Percentiles rank a stretch among this genome's conserved stretches.
These are phyloP conservation scores for Diabrotica virgifera DNA, from an alignment of 1,140 invertebrate species.

Conservation along the genomic window DNA sequence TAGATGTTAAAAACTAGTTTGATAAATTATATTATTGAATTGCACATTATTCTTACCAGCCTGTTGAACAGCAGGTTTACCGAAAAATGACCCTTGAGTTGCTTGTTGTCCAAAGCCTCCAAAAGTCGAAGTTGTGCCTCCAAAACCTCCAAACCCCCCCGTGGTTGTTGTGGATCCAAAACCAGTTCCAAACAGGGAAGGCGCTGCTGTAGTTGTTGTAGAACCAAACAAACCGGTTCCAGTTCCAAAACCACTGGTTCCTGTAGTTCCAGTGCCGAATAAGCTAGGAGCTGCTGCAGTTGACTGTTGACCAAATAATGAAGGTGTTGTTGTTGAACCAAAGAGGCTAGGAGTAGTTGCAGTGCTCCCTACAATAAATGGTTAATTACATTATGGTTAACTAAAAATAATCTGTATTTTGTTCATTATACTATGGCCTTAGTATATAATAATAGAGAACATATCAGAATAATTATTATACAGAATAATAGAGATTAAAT, in stretches of 20 bases:
- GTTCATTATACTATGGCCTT: no score
- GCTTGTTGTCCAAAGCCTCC: constrained; percentile 54
- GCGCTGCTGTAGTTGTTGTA: constrained; percentile 33
- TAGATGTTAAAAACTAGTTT: no score
- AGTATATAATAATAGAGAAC: no score
- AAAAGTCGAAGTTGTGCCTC: constrained; percentile 47
- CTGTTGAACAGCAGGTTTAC: neutral
- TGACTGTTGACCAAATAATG: constrained; percentile 23
- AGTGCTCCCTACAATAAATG: constrained; percentile 13
- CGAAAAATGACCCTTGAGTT: neutral
- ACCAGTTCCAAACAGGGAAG: constrained; percentile 43
- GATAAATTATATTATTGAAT: no score
- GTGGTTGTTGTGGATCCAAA: constrained; percentile 33
- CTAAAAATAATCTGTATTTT: no score
- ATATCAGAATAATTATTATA: no score
- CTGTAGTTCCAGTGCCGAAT: constrained; percentile 47
- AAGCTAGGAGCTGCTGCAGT: constrained; percentile 30
- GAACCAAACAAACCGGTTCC: constrained; percentile 33
- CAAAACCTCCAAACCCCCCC: constrained; percentile 41
- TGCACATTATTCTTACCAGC: constrained; percentile 7
- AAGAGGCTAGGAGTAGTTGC: constrained; percentile 35
- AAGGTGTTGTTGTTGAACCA: constrained; percentile 28
- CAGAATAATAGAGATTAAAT: no score
- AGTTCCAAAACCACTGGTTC: constrained; percentile 24
- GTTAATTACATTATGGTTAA: neutral